Evolutionary conservation across 1,140 invertebrate species (phyloP).

Genomic region (Ceratoteleas bidentatus): DNA sequence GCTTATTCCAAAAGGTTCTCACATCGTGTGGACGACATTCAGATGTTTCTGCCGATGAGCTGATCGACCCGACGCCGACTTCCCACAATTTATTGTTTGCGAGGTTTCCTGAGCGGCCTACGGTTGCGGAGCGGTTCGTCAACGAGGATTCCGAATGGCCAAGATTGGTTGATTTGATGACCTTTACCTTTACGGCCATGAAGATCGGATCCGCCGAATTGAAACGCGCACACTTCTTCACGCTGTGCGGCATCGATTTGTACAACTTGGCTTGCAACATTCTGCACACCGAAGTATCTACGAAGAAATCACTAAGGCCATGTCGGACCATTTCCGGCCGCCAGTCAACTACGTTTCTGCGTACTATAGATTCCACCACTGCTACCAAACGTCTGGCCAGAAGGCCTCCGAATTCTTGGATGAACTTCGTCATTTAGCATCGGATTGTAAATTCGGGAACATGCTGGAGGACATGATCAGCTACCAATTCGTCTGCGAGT

Average conservation of each 20-base stretch:
- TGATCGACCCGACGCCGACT: no score
- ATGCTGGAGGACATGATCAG: constrained; percentile 7
- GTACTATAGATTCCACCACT: constrained; percentile 2
- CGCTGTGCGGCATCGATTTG: background rate
- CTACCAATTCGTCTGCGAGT: constrained; percentile 5
- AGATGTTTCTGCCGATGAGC: no score
- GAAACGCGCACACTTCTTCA: no score
- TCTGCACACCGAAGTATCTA: constrained; percentile 1
- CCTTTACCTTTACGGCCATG: constrained; percentile 8
- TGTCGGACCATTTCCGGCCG: constrained; percentile 4
- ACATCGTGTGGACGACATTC: no score
- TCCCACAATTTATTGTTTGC: no score
- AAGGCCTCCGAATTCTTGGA: background rate
- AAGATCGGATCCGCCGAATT: background rate
- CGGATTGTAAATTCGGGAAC: background rate
- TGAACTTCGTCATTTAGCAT: constrained; percentile 4
- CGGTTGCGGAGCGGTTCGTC: no score
- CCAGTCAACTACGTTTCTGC: background rate
- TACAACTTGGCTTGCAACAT: constrained; percentile 12
- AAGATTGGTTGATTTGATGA: constrained; percentile 8
- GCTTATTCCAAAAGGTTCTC: no score
- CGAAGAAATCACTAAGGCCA: background rate
- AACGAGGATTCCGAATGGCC: no score
- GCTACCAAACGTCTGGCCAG: background rate
- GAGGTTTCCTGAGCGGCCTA: no score